Evolutionary conservation across 2,797 vertebrate species (phyloP).

Genomic region (Schizopygopsis pylzovi): DNA sequence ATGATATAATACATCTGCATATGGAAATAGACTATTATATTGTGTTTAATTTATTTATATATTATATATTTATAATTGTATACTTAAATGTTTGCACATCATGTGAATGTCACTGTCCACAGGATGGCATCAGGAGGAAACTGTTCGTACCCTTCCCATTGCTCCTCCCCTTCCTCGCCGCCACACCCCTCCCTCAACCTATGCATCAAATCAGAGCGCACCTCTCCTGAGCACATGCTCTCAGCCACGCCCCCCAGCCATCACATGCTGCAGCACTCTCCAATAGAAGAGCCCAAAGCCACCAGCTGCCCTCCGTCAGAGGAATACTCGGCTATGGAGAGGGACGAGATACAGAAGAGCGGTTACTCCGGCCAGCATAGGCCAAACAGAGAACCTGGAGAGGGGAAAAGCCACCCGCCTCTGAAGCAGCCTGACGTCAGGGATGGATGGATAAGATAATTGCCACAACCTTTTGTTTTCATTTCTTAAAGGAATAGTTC

Average conservation of each 20-base stretch:
- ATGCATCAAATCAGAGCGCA: slow-evolving; percentile 91
- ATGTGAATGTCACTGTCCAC: not conserved
- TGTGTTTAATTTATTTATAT: not conserved
- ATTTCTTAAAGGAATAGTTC: not conserved
- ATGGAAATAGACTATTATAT: not conserved
- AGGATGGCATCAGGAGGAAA: slow-evolving; percentile 78
- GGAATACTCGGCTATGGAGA: slow-evolving; percentile 66
- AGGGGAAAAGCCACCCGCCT: slow-evolving; percentile 70
- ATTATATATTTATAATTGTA: not conserved
- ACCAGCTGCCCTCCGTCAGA: slow-evolving; percentile 66
- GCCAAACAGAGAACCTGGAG: slow-evolving; percentile 64
- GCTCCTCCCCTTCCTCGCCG: slow-evolving; percentile 69
- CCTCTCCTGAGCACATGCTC: slow-evolving; percentile 83
- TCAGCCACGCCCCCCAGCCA: slow-evolving; percentile 75
- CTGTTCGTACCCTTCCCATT: slow-evolving; percentile 73
- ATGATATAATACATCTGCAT: not conserved
- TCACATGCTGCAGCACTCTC: slow-evolving; percentile 70
- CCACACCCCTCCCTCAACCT: slow-evolving; percentile 76
- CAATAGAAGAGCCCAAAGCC: slow-evolving; percentile 70
- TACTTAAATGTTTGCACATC: not conserved
- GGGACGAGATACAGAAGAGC: slow-evolving; percentile 76
- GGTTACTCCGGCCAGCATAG: slow-evolving; percentile 69
- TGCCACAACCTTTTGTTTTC: slow-evolving; percentile 8
- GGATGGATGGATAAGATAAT: slow-evolving; percentile 89
- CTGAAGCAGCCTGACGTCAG: slow-evolving; percentile 75